A percentile compares a stretch with the other conserved stretches of the same genome.
Conservation (phyloP, 2,888 invertebrate species). For the Thymelicus acteon region DNA sequence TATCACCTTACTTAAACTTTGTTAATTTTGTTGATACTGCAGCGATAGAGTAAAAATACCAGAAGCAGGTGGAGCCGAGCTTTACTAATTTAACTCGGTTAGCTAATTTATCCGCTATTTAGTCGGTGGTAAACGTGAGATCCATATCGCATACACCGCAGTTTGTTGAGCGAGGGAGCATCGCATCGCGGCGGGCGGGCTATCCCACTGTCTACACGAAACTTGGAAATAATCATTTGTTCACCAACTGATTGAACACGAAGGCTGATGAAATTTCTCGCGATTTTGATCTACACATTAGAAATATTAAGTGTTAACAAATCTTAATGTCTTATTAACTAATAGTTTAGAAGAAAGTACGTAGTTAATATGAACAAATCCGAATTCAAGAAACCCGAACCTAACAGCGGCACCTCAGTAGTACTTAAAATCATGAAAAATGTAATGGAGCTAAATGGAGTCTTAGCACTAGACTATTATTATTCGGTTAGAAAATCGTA, state of each 20-base stretch:
- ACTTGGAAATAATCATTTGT: slow-evolving; percentile 51
- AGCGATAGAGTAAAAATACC: slow-evolving; percentile 14
- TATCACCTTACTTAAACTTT: not conserved
- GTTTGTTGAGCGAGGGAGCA: slow-evolving; percentile 66
- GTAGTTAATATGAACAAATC: no score
- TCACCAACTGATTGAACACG: slow-evolving; percentile 39
- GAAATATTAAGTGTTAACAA: not conserved
- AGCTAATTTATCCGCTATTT: slow-evolving; percentile 81
- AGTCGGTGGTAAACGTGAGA: slow-evolving; percentile 79
- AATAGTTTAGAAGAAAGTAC: no score
- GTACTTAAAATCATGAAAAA: no score
- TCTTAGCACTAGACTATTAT: no score
- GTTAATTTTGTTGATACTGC: slow-evolving; percentile 21
- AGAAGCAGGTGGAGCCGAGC: slow-evolving; percentile 44
- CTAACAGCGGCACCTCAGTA: no score
- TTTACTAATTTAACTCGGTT: slow-evolving; percentile 73
- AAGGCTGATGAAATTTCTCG: slow-evolving; percentile 25
- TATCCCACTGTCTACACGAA: slow-evolving; percentile 48
- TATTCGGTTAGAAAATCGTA: no score
- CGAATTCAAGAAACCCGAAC: no score
- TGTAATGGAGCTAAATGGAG: no score
- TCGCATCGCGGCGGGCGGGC: slow-evolving; percentile 72
- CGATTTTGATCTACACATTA: slow-evolving; percentile 9
- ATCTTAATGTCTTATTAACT: no score
- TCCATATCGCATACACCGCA: slow-evolving; percentile 74